Conservation (phyloP, 2,888 invertebrate species). For the Leptopilina myrica region DNA sequence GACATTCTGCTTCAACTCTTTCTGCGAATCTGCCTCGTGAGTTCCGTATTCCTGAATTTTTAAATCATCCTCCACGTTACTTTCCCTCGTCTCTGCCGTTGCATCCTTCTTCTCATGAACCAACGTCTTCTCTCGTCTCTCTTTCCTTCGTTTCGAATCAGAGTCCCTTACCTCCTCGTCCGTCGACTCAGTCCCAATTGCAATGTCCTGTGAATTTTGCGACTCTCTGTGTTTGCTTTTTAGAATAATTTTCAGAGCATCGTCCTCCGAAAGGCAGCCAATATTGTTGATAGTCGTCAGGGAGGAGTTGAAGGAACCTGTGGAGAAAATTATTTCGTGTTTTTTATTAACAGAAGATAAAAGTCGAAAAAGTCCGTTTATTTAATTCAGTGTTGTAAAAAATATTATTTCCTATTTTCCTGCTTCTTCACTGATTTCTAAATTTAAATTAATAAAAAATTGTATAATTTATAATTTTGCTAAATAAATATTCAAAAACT, state of each 20-base stretch:
- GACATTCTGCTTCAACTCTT: background rate
- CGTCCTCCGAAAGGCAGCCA: constrained; percentile 81
- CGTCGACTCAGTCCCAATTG: background rate
- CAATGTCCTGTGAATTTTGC: background rate
- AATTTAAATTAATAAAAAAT: too few species aligned
- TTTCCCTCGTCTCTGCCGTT: background rate
- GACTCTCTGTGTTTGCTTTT: constrained; percentile 54
- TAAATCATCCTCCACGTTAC: background rate
- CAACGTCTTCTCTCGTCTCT: background rate
- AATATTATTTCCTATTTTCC: too few species aligned
- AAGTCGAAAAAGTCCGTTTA: too few species aligned
- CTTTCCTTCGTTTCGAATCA: constrained; percentile 7
- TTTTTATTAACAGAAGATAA: too few species aligned
- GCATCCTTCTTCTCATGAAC: constrained; percentile 23
- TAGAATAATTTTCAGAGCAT: constrained; percentile 85
- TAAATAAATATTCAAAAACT: too few species aligned
- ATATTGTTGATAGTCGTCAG: constrained; percentile 68
- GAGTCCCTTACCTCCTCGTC: constrained; percentile 1
- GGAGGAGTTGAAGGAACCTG: constrained; percentile 69
- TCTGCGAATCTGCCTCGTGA: background rate
- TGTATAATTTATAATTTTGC: too few species aligned
- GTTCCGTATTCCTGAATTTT: constrained; percentile 20
- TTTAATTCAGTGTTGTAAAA: too few species aligned
- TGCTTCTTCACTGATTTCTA: too few species aligned
- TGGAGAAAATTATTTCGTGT: too few species aligned